These are phyloP conservation scores for Crioceris asparagi DNA, from an alignment of 2,888 invertebrate species.

Conservation along the genomic window DNA sequence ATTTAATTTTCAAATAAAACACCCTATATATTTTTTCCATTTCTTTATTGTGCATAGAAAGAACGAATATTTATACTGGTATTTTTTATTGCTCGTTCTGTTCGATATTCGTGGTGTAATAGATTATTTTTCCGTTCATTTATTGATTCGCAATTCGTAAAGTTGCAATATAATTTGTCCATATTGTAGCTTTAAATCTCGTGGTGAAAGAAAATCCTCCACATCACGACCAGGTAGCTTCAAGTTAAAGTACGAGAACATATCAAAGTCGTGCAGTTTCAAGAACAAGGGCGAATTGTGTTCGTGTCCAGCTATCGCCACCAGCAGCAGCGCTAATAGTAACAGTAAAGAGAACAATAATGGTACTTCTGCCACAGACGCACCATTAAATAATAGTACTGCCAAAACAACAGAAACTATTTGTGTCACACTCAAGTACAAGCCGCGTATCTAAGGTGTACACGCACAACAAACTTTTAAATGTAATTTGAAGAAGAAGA, in stretches of 20 bases:
- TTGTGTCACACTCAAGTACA: conserved; percentile 37
- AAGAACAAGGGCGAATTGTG: conserved; percentile 35
- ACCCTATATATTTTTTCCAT: too few species aligned
- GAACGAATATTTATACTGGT: too few species aligned
- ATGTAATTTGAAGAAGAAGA: too few species aligned
- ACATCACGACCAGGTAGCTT: conserved; percentile 33
- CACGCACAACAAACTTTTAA: too few species aligned
- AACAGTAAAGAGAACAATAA: conserved; percentile 13
- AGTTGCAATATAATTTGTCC: conserved; percentile 6
- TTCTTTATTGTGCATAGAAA: too few species aligned
- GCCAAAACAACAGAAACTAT: conserved; percentile 34
- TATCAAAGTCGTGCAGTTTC: conserved; percentile 37
- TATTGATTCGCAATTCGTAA: too few species aligned
- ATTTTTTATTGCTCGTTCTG: too few species aligned
- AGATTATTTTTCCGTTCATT: too few species aligned
- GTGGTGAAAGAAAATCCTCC: conserved; percentile 30
- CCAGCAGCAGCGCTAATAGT: too few species aligned
- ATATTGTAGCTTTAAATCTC: conserved; percentile 37
- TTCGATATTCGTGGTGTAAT: too few species aligned
- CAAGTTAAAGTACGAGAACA: conserved; percentile 35
- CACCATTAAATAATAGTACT: conserved; percentile 15
- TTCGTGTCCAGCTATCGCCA: conserved; percentile 32
- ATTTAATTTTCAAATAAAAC: too few species aligned
- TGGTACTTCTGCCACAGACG: conserved; percentile 9
- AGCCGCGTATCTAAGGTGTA: conserved; percentile 32